Evolutionary conservation across 2,113 vertebrate species (phyloP).

Genomic region (Formicarius rufipectus): DNA sequence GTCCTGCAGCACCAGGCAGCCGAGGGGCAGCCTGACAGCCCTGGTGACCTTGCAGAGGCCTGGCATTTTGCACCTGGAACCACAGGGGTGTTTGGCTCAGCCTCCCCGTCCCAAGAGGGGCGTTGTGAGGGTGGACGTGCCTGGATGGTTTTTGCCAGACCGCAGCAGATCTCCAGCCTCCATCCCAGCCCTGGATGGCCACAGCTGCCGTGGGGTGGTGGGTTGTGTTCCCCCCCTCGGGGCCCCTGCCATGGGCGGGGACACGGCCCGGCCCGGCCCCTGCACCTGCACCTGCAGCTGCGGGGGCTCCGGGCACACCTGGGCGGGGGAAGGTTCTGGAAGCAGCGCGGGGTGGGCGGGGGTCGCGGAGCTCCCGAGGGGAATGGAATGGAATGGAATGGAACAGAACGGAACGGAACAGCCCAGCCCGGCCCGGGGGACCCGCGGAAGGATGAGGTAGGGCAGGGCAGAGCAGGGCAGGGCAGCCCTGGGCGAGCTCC

Average conservation of each 20-base stretch:
- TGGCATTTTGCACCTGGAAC: not conserved
- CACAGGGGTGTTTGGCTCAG: accelerated
- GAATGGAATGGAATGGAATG: too few relatives aligned
- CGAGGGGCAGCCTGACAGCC: not conserved
- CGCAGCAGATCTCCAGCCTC: not conserved
- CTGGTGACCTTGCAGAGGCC: not conserved
- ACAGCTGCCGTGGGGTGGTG: not conserved
- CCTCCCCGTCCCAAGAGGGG: not conserved
- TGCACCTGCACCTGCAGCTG: too few relatives aligned
- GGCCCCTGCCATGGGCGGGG: too few relatives aligned
- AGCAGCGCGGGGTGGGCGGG: not conserved
- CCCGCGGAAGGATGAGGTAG: accelerated
- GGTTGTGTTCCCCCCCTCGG: too few relatives aligned
- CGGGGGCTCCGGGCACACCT: not conserved
- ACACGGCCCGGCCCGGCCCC: too few relatives aligned
- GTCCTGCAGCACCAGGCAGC: not conserved
- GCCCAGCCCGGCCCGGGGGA: accelerated
- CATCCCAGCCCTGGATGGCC: not conserved
- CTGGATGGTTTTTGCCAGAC: not conserved
- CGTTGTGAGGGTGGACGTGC: accelerated
- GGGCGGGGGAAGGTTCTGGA: not conserved
- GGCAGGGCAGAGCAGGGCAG: not conserved
- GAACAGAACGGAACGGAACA: too few relatives aligned
- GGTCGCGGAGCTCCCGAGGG: accelerated
- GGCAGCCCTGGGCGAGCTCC: too few relatives aligned